Base-by-base conservation (phyloP, 2,888 invertebrate species). In the Serrognathus titanus region DNA sequence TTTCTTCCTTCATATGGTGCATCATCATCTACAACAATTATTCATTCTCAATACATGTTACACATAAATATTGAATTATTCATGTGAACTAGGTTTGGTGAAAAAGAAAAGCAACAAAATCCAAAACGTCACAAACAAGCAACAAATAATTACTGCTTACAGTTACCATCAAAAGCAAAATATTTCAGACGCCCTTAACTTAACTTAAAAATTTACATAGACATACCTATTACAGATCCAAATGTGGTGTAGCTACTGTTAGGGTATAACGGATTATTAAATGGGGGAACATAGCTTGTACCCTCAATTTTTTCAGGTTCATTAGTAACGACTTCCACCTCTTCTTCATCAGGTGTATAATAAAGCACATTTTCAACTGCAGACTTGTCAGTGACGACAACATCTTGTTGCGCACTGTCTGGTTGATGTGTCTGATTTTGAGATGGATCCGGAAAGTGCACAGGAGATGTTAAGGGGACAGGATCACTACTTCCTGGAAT, bases 241-340 rank as follows among this genome's bases (percentile, higher is more conserved):
- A 72, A 78, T 8, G 70, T 69, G 31, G 73, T 69, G 65, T 75
- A 77, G 63, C 69, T 74, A 56, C 70, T 74, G 59, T 75, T 78
- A 11, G 78, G 77, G 70, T 78, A 78, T 13, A 78, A 68, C 8
- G 78, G 78, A 66, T 78, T 78, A 62, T 78, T 78, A 63, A 78
- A 78, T 8, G 78, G 77, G 16, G 78, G 78, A 55, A 78, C 77
- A 57, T 76, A 78, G 60, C 69, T 75, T 8, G 73, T 65, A 47
- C 62, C 66, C 51, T 66, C 69, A 4, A 67, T 61, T 48, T 69
- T 70, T 50, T 68, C 70, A 40, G 40, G 48, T 24, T 53, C 59
- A 4, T 53, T 51, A 39, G 40, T 54, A 4, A 57, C 53, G 7
- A 59, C 59, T 38, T 51, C 55, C 24, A 55, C 51, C 47, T 74